Percentiles rank a stretch among this genome's conserved stretches.
Conservation (phyloP, 2,113 vertebrate genomes). For the Neodontobutis hainanensis region DNA sequence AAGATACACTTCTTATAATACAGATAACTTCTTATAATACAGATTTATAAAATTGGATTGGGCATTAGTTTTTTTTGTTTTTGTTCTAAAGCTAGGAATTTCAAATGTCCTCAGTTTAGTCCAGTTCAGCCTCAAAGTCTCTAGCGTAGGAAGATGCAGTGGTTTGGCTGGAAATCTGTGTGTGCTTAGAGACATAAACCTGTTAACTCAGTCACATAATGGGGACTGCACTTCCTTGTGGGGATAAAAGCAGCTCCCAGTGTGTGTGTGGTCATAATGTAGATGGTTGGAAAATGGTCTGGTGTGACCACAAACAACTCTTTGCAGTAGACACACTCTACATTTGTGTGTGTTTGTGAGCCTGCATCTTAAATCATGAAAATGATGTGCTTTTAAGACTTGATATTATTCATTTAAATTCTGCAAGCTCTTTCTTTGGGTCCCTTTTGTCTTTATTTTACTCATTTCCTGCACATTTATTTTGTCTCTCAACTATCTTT, state of each 20-base stretch:
- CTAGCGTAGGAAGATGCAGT: constrained; percentile 45
- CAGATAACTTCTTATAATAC: too few species aligned
- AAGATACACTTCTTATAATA: too few species aligned
- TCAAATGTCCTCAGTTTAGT: constrained; percentile 44
- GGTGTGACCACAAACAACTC: constrained; percentile 40
- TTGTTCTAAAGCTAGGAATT: neutral
- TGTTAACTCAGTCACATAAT: constrained; percentile 7
- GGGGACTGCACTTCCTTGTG: neutral
- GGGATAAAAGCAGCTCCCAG: constrained; percentile 1
- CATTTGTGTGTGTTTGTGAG: constrained; percentile 13
- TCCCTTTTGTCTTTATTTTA: neutral
- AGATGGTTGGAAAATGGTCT: constrained; percentile 42
- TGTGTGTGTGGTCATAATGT: constrained; percentile 25
- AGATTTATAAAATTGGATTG: neutral
- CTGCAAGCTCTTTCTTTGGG: constrained; percentile 42
- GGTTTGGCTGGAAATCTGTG: constrained; percentile 37
- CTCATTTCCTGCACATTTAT: neutral
- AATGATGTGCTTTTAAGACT: constrained; percentile 12
- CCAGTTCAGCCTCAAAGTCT: constrained; percentile 15
- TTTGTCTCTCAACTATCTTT: neutral
- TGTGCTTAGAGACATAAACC: constrained; percentile 16
- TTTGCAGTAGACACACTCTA: constrained; percentile 34
- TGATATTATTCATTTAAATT: constrained; percentile 58
- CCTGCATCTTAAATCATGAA: neutral
- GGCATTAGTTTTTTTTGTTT: neutral